Conservation (phyloP, 2,113 vertebrate species). For the Mustela nigripes region DNA sequence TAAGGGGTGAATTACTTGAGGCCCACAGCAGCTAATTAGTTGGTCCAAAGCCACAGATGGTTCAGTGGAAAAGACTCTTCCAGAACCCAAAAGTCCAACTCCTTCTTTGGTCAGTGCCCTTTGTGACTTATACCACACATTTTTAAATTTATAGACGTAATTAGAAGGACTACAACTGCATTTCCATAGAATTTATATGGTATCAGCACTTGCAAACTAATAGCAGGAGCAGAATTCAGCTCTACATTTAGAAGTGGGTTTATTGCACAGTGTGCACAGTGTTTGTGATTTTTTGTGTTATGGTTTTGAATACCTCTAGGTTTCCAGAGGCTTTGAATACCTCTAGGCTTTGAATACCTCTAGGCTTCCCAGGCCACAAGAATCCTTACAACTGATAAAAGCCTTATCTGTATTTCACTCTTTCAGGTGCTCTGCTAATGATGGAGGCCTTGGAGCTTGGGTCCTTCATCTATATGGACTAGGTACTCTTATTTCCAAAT, state of each 20-base stretch:
- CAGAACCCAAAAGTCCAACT: conserved; percentile 10
- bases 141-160: conserved; percentile 55
- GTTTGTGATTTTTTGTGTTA: not conserved
- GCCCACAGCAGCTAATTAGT: conserved; percentile 20
- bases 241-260: not conserved
- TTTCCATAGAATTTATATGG: conserved; percentile 13
- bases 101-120: not conserved
- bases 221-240: conserved; percentile 20
- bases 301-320: not conserved
- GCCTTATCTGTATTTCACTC: not conserved
- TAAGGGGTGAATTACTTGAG: not conserved
- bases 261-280: not conserved
- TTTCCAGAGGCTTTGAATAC: not conserved
- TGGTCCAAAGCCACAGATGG: conserved; percentile 47
- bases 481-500: not conserved
- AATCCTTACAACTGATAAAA: not conserved
- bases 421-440: not conserved
- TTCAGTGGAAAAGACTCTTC: conserved; percentile 30
- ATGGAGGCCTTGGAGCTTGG: not conserved
- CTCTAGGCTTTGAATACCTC: not conserved
- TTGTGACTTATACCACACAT: not conserved
- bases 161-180: conserved; percentile 29
- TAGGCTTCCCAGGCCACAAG: not conserved
- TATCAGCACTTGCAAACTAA: conserved; percentile 26
- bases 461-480: not conserved